Conservation (phyloP, 2,797 vertebrate species). For the Fistularia tabacaria region DNA sequence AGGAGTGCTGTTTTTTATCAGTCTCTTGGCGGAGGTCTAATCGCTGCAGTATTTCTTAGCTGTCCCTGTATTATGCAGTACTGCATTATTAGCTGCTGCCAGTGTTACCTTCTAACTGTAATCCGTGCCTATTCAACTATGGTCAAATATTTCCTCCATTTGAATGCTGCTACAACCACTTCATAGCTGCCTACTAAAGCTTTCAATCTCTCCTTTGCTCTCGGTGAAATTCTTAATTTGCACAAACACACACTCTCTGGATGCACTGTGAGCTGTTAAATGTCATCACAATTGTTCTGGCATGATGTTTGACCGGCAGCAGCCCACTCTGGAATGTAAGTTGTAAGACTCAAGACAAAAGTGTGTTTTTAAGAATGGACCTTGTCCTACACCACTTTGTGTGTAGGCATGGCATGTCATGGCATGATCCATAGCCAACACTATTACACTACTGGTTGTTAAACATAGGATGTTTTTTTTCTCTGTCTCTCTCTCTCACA, state of each 20-base stretch:
- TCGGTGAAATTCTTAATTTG: neutral
- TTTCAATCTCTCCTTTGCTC: neutral
- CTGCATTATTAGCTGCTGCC: constrained; percentile 27
- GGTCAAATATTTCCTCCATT: constrained; percentile 4
- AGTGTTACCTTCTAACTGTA: constrained; percentile 12
- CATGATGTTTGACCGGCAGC: too few relatives aligned
- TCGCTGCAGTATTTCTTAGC: constrained; percentile 42
- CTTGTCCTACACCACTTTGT: too few relatives aligned
- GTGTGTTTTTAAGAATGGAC: too few relatives aligned
- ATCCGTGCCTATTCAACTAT: constrained; percentile 30
- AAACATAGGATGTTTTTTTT: neutral
- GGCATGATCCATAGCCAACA: too few relatives aligned
- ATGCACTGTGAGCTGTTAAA: too few relatives aligned
- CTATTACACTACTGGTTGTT: neutral
- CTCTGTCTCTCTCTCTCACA: neutral
- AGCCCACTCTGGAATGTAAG: too few relatives aligned
- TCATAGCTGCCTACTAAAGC: neutral
- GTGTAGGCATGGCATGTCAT: too few relatives aligned
- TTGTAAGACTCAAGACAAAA: too few relatives aligned
- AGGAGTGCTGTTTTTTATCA: neutral
- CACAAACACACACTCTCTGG: neutral
- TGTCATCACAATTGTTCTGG: too few relatives aligned
- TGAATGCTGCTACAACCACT: constrained; percentile 6
- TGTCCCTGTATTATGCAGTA: constrained; percentile 29
- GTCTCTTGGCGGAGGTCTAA: constrained; percentile 6